A percentile compares a stretch with the other conserved stretches of the same genome.
These are phyloP conservation scores for Urophycis tenuis DNA, from an alignment of 2,797 vertebrate genomes.

Conservation along the genomic window DNA sequence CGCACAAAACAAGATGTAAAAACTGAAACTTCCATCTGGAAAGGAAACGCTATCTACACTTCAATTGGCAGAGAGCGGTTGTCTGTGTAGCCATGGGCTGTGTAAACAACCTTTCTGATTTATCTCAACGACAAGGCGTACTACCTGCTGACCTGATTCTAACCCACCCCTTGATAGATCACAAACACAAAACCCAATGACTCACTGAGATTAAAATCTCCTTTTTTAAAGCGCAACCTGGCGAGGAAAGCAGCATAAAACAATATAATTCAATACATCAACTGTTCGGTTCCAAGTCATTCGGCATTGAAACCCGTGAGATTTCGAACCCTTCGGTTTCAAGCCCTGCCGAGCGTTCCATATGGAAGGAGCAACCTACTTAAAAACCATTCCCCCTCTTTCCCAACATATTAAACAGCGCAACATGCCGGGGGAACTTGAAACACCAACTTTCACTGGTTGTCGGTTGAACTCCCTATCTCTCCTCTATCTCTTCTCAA, in stretches of 20 bases:
- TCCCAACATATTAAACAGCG: too few species aligned
- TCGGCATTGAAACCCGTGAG: too few species aligned
- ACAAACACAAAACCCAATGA: not conserved
- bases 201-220: not conserved
- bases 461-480: not conserved
- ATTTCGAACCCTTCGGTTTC: not conserved
- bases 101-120: conserved; percentile 49
- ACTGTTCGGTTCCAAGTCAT: too few species aligned
- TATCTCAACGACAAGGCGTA: conserved; percentile 41
- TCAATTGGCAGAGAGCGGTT: conserved; percentile 30
- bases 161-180: not conserved
- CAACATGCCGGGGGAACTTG: too few species aligned
- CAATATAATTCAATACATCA: too few species aligned
- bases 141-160: conserved; percentile 45
- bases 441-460: too few species aligned
- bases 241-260: too few species aligned
- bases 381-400: too few species aligned
- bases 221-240: not conserved
- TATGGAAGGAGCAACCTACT: not conserved
- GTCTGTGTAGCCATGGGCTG: conserved; percentile 52
- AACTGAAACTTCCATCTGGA: not conserved
- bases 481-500: not conserved
- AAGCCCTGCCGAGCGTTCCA: not conserved
- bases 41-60: conserved; percentile 24
- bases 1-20: not conserved